Percentiles rank a stretch among this genome's conserved stretches.
phyloP scores from a whole-genome alignment of 1,140 invertebrate genomes.

The Drosophila micromelanica region DNA sequence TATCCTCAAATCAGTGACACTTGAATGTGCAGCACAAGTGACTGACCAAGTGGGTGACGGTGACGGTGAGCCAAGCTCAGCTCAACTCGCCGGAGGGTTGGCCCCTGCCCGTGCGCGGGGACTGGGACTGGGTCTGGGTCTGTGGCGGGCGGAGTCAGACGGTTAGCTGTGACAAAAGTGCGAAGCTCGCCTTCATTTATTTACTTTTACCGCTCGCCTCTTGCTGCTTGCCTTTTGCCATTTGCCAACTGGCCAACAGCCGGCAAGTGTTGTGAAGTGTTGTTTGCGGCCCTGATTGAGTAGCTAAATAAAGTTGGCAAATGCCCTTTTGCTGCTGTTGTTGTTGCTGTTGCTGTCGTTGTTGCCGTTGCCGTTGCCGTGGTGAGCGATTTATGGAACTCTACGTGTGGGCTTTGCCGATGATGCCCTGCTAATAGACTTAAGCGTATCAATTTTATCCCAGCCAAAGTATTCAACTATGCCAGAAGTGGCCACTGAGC shows the following conservation, averaged over 20 bases:
- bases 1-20: constrained; percentile 83
- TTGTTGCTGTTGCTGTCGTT: too few relatives aligned
- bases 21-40: constrained; percentile 81
- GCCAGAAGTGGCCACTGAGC: constrained; percentile 23
- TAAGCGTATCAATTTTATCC: constrained; percentile 49
- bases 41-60: constrained; percentile 75
- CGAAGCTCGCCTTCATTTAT: constrained; percentile 73
- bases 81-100: constrained; percentile 3
- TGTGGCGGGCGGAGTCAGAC: not conserved
- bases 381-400: constrained; percentile 45
- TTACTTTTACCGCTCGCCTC: constrained; percentile 52
- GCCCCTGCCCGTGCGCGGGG: not conserved
- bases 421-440: constrained; percentile 49
- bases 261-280: constrained; percentile 59
- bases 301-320: constrained; percentile 69
- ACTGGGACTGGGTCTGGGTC: not conserved
- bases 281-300: constrained; percentile 75
- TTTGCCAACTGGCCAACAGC: constrained; percentile 56
- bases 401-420: constrained; percentile 17
- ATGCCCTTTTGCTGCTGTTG: constrained; percentile 28
- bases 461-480: constrained; percentile 24
- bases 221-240: constrained; percentile 47
- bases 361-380: constrained; percentile 5
- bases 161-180: constrained; percentile 52
- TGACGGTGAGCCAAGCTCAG: constrained; percentile 46